Percentiles rank a stretch among this genome's conserved stretches.
Conservation (phyloP, 30 jellyfish, hydroid and myxozoan genomes). For the Aurelia sp. region DNA sequence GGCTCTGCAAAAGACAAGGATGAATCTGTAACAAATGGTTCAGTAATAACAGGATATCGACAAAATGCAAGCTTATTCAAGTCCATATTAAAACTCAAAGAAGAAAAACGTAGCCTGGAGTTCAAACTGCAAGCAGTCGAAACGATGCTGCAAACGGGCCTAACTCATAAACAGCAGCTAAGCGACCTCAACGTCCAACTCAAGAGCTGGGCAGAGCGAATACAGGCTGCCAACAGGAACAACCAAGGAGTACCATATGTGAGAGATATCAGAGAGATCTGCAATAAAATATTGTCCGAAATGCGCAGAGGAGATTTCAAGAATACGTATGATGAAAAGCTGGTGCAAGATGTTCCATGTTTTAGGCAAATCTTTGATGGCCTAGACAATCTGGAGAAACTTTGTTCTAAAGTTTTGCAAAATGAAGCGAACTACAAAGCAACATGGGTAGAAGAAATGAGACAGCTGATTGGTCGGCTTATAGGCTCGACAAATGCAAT, state of each 20-base stretch:
- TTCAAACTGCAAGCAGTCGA: slow-evolving; percentile 42
- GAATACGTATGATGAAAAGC: slow-evolving; percentile 24
- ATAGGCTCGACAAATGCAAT: slow-evolving; percentile 71
- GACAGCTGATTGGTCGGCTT: slow-evolving; percentile 79
- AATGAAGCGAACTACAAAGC: slow-evolving; percentile 82
- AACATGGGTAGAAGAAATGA: slow-evolving; percentile 75
- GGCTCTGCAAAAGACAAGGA: background rate
- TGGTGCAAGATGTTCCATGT: slow-evolving; percentile 58
- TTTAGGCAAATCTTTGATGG: slow-evolving; percentile 57
- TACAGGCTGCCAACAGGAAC: slow-evolving; percentile 58
- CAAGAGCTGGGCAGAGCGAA: slow-evolving; percentile 48
- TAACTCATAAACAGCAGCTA: slow-evolving; percentile 25
- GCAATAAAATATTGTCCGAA: slow-evolving; percentile 63
- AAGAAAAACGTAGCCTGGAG: slow-evolving; percentile 34
- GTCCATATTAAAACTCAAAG: slow-evolving; percentile 37
- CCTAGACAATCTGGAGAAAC: slow-evolving; percentile 36
- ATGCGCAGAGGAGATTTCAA: slow-evolving; percentile 49
- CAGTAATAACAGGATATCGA: background rate
- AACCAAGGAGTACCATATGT: slow-evolving; percentile 72
- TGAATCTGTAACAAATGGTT: background rate
- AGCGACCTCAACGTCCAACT: slow-evolving; percentile 30
- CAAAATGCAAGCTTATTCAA: slow-evolving; percentile 18
- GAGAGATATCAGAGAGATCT: slow-evolving; percentile 52
- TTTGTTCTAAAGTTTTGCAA: slow-evolving; percentile 60
- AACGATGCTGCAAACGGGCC: slow-evolving; percentile 7